phyloP scores from a whole-genome alignment of 2,113 vertebrate genomes.

The Meles meles region DNA sequence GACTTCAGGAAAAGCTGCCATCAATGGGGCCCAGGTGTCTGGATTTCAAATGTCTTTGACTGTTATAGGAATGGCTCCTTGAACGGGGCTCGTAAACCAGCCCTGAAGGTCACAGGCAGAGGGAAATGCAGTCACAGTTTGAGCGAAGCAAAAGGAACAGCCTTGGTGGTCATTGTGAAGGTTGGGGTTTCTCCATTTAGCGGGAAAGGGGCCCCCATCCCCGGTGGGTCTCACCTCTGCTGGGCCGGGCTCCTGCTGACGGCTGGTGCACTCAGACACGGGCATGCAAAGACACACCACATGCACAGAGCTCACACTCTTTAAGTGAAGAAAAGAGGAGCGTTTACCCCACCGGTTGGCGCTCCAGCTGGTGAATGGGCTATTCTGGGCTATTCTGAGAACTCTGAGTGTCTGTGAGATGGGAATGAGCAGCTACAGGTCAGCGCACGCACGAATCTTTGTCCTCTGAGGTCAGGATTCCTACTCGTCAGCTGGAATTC shows the following conservation, averaged over 20 bases:
- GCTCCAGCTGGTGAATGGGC: not conserved
- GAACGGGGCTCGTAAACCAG: accelerated
- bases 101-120: not conserved
- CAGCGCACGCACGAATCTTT: accelerated
- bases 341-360: not conserved
- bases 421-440: accelerated
- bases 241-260: not conserved
- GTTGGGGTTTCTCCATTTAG: not conserved
- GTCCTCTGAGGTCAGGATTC: not conserved
- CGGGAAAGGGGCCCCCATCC: accelerated
- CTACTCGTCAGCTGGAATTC: not conserved
- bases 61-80: accelerated
- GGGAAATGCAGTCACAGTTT: accelerated
- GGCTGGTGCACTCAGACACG: not conserved
- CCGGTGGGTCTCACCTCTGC: not conserved
- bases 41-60: not conserved
- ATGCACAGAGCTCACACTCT: not conserved
- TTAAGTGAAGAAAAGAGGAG: not conserved
- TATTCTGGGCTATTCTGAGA: not conserved
- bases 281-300: too few relatives aligned
- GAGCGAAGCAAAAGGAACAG: not conserved
- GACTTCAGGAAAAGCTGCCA: not conserved
- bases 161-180: accelerated
- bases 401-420: not conserved
- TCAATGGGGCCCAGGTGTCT: not conserved